Percentiles rank a stretch among this genome's conserved stretches.
Conservation (phyloP, 2,888 invertebrate genomes). For the Busseola fusca region DNA sequence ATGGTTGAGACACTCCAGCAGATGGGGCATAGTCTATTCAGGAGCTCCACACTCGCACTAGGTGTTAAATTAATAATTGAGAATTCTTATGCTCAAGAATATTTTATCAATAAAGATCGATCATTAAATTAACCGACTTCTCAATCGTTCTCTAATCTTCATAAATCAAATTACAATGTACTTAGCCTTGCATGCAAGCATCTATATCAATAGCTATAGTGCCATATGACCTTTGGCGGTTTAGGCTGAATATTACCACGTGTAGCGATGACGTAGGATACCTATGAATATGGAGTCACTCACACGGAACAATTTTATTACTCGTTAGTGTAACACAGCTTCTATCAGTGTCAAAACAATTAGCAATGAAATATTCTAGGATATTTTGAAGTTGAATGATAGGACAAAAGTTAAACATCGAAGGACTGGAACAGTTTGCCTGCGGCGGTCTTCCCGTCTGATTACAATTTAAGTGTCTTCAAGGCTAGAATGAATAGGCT, state of each 20-base stretch:
- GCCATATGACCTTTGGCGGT: background rate
- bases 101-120: background rate
- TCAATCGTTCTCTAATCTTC: background rate
- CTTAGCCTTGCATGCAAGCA: background rate
- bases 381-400: background rate
- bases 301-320: slow-evolving; percentile 16
- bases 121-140: background rate
- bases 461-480: too few species aligned
- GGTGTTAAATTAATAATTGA: background rate
- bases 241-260: slow-evolving; percentile 4
- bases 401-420: background rate
- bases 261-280: slow-evolving; percentile 16
- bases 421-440: too few species aligned
- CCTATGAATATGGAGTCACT: slow-evolving; percentile 2
- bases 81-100: background rate
- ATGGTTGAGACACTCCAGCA: background rate
- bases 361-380: background rate
- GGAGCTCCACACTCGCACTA: background rate
- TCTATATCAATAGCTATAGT: slow-evolving; percentile 11
- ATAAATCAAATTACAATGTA: background rate
- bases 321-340: slow-evolving; percentile 1
- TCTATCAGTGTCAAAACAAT: background rate
- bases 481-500: too few species aligned
- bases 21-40: background rate
- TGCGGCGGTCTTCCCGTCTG: too few species aligned